Percentiles rank a stretch among this genome's conserved stretches.
These are phyloP conservation scores for Zaprionus gabonicus DNA, from an alignment of 1,140 invertebrate species.

Conservation along the genomic window DNA sequence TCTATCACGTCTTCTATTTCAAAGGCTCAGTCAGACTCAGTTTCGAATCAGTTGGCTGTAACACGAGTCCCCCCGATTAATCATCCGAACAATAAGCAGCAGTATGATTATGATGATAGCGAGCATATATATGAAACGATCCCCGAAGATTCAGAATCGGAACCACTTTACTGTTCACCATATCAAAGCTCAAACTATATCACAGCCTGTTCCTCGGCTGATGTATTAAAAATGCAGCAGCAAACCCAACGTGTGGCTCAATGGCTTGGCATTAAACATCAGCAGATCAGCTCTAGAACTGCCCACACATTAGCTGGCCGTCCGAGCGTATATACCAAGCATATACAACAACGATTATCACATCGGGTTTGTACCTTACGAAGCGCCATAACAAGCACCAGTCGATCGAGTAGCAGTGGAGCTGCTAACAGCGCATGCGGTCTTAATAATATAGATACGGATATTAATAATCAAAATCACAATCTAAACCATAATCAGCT, in stretches of 20 bases:
- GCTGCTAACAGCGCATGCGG: conserved; percentile 35
- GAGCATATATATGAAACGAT: conserved; percentile 90
- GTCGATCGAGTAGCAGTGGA: conserved; percentile 69
- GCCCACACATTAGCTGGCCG: conserved; percentile 39
- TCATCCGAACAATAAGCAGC: conserved; percentile 18
- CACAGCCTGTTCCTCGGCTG: conserved; percentile 57
- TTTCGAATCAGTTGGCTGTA: background rate
- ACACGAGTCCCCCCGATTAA: background rate
- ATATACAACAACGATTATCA: conserved; percentile 30
- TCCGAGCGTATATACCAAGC: conserved; percentile 20
- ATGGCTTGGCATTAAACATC: conserved; percentile 68
- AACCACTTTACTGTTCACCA: conserved; percentile 88
- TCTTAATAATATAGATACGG: conserved; percentile 27
- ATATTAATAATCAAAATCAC: conserved; percentile 23
- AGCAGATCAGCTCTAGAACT: conserved; percentile 33
- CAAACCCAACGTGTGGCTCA: conserved; percentile 77
- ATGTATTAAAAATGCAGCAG: conserved; percentile 67
- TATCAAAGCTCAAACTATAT: conserved; percentile 86
- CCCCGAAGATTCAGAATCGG: conserved; percentile 87
- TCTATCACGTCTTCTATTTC: background rate
- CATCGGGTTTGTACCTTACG: conserved; percentile 62
- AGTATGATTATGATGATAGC: conserved; percentile 72
- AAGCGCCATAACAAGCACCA: conserved; percentile 64
- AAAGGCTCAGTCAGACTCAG: conserved; percentile 5
- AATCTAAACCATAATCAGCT: conserved; percentile 41